Evolutionary conservation across 1,140 invertebrate genomes (phyloP).

Genomic region (Zaprionus tsacasi): DNA sequence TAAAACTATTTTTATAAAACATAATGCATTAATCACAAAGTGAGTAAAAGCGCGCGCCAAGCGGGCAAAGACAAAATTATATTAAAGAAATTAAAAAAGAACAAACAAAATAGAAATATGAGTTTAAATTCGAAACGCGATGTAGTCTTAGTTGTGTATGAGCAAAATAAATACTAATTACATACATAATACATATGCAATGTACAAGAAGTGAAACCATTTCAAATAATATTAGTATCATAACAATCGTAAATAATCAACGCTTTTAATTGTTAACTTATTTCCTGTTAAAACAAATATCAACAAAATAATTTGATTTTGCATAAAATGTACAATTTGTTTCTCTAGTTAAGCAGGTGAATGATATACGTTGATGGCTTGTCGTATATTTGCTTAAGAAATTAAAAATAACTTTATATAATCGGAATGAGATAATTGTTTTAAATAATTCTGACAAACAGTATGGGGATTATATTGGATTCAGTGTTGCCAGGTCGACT

Average conservation of each 20-base stretch:
- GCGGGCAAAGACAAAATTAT: conserved; percentile 54
- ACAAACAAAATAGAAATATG: conserved; percentile 35
- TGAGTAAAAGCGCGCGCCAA: conserved; percentile 62
- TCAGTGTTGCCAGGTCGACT: too few relatives aligned
- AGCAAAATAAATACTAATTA: conserved; percentile 49
- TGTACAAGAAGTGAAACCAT: conserved; percentile 55
- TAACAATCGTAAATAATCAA: conserved; percentile 59
- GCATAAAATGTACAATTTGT: conserved; percentile 67
- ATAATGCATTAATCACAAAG: conserved; percentile 73
- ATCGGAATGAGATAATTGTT: conserved; percentile 11
- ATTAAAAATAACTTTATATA: conserved; percentile 41
- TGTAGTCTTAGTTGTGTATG: conserved; percentile 54
- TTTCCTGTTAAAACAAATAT: conserved; percentile 64
- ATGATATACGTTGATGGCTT: conserved; percentile 42
- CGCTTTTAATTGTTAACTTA: conserved; percentile 77
- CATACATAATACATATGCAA: conserved; percentile 33
- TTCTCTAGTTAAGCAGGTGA: conserved; percentile 36
- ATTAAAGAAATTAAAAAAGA: conserved; percentile 31
- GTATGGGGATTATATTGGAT: background rate
- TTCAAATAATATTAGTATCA: conserved; percentile 46
- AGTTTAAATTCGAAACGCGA: conserved; percentile 42
- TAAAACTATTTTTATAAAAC: conserved; percentile 74
- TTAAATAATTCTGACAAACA: background rate
- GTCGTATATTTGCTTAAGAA: conserved; percentile 32
- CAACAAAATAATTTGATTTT: conserved; percentile 61